A percentile compares a stretch with the other conserved stretches of the same genome.
These are phyloP conservation scores for Virgularia gustaviana DNA, from an alignment of 92 coral and sea anemone species.

Conservation along the genomic window DNA sequence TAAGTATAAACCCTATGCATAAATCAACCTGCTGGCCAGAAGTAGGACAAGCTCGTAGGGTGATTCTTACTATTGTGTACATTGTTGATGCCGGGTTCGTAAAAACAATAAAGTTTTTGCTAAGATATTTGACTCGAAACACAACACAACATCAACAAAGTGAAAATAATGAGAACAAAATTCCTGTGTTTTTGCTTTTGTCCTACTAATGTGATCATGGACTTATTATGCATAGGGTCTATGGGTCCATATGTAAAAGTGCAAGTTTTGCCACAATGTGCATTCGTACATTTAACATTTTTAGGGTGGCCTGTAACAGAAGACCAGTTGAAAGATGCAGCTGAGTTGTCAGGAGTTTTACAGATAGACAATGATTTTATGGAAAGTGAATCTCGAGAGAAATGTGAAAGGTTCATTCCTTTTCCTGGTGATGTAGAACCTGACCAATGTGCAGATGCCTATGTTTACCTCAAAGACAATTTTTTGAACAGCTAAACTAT, in stretches of 20 bases:
- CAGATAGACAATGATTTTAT: slow-evolving; percentile 34
- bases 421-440: slow-evolving; percentile 46
- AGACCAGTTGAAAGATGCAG: slow-evolving; percentile 32
- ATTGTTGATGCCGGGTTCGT: no score
- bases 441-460: slow-evolving; percentile 34
- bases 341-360: slow-evolving; percentile 41
- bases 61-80: no score
- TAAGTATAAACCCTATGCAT: background rate
- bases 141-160: no score
- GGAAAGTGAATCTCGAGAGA: slow-evolving; percentile 29
- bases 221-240: background rate
- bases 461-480: slow-evolving; percentile 34
- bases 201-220: background rate
- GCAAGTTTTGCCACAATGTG: no score
- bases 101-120: no score
- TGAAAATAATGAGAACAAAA: no score
- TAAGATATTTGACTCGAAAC: no score
- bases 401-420: slow-evolving; percentile 39
- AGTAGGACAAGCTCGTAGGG: no score
- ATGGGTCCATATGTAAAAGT: background rate
- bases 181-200: background rate
- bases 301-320: slow-evolving; percentile 39
- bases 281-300: background rate
- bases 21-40: no score
- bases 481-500: background rate